Percentiles rank a stretch among this genome's conserved stretches.
Evolutionary conservation across 2,888 invertebrate species (phyloP).

Genomic region (Cryptosula pallasiana): DNA sequence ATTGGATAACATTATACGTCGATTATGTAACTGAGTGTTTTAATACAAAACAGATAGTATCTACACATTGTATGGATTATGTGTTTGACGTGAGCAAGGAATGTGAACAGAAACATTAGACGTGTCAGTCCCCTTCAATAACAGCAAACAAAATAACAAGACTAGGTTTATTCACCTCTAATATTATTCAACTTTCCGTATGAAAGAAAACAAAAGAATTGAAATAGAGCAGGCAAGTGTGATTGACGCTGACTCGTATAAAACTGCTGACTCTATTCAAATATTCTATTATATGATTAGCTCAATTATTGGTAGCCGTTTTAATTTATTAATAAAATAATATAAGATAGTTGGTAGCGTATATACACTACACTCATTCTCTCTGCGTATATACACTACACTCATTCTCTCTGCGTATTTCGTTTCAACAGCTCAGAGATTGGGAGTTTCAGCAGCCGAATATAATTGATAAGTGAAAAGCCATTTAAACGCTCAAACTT

Average conservation of each 20-base stretch:
- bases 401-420: no score
- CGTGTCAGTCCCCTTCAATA: conserved; percentile 13
- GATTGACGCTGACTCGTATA: not conserved
- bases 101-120: not conserved
- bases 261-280: not conserved
- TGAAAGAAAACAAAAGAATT: not conserved
- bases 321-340: not conserved
- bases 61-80: not conserved
- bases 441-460: no score
- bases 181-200: conserved; percentile 6
- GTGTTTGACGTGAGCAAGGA: not conserved
- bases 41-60: not conserved
- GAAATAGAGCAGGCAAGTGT: not conserved
- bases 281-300: not conserved
- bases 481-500: no score
- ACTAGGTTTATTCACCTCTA: not conserved
- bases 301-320: not conserved
- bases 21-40: not conserved
- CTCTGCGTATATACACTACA: no score
- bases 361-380: no score
- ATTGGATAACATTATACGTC: not conserved
- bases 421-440: no score
- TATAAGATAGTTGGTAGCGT: not conserved
- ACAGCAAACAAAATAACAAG: conserved; percentile 22
- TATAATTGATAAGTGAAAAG: no score